These are phyloP conservation scores for Turritopsis rubra DNA, from an alignment of 30 jellyfish, hydroid and myxozoan species.

Conservation along the genomic window DNA sequence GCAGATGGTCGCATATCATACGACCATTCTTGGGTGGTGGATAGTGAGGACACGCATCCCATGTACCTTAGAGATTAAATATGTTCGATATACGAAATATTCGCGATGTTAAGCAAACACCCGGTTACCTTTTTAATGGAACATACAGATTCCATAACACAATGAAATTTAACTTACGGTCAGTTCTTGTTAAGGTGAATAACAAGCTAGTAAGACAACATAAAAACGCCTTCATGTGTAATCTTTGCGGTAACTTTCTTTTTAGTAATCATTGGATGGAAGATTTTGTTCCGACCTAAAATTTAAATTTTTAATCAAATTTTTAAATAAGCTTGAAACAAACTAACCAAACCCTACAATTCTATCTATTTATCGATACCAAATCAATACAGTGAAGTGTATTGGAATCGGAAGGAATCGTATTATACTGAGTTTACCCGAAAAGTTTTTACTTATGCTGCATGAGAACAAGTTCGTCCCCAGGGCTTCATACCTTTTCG, in stretches of 20 bases:
- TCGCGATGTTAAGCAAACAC: neutral
- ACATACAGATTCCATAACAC: neutral
- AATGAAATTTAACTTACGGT: neutral
- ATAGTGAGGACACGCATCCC: constrained; percentile 51
- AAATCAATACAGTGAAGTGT: no score
- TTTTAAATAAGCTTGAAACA: no score
- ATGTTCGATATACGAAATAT: neutral
- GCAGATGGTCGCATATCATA: constrained; percentile 81
- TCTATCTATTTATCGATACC: no score
- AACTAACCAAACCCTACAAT: no score
- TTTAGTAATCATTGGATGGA: neutral
- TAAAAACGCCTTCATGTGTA: neutral
- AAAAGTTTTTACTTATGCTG: no score
- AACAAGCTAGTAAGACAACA: neutral
- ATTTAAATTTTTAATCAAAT: no score
- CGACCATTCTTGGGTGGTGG: constrained; percentile 86
- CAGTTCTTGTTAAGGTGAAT: neutral
- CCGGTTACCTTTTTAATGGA: no score
- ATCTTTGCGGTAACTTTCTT: neutral
- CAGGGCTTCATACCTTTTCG: no score
- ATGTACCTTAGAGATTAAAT: neutral
- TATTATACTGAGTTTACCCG: no score
- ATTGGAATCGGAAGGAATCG: no score
- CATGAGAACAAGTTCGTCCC: no score
- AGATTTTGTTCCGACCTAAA: no score